Conservation (phyloP, 2,888 invertebrate genomes). For the Eurytoma californica region DNA sequence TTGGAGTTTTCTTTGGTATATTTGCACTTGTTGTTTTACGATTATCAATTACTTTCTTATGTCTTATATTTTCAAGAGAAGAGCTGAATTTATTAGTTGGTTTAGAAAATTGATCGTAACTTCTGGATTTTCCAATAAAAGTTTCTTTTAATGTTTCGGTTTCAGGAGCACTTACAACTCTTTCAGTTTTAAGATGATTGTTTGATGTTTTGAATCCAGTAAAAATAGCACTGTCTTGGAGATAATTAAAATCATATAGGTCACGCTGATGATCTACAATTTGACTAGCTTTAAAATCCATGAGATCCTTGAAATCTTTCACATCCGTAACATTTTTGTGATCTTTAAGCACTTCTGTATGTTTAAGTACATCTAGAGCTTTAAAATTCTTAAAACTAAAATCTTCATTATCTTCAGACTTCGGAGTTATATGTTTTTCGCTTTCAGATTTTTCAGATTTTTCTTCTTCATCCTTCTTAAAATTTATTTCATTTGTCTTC, state of each 20-base stretch:
- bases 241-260: constrained; percentile 12
- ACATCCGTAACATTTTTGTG: constrained; percentile 53
- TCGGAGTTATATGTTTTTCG: constrained; percentile 45
- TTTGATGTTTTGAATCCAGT: constrained; percentile 18
- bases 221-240: constrained; percentile 13
- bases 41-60: constrained; percentile 22
- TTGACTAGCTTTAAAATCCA: constrained; percentile 36
- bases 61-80: constrained; percentile 45
- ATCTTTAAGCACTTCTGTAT: constrained; percentile 40
- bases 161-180: constrained; percentile 58
- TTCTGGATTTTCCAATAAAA: constrained; percentile 66
- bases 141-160: constrained; percentile 58
- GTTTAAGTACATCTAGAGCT: constrained; percentile 46
- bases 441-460: constrained; percentile 43
- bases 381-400: constrained; percentile 56
- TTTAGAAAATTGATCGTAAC: constrained; percentile 69
- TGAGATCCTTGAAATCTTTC: constrained; percentile 46
- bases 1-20: constrained; percentile 38
- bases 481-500: constrained; percentile 63
- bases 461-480: constrained; percentile 46
- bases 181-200: constrained; percentile 32
- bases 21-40: constrained; percentile 28
- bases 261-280: constrained; percentile 19
- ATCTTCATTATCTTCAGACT: constrained; percentile 51
- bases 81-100: constrained; percentile 55